Base-by-base conservation (phyloP, 2,113 vertebrate genomes). In the Proterorhinus semilunaris region DNA sequence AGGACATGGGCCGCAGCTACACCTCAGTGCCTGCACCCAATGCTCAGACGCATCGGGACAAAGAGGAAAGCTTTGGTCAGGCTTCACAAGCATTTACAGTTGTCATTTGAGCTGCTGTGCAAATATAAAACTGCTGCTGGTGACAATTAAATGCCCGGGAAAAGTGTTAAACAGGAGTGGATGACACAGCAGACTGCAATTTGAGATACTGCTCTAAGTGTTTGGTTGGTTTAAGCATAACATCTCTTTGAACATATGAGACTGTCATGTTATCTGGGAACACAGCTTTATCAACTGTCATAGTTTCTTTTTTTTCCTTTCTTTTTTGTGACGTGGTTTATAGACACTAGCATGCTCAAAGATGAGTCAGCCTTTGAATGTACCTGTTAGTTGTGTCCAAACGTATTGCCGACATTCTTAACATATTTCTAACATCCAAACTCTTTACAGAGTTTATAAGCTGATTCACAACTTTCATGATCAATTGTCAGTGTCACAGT, bases 1-100 rank as follows among this genome's bases (percentile, higher is more conserved):
- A 53, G 11, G 71, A 66, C 65, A 59, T 48, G 69, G 69, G 50
- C 49, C 36, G 13, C 16, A 11, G 64, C 57, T 65, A 9, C 49
- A 71, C 27, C 46, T 71, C 27, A 51, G 10, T 54, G 45, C 27
- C 17, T 49, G 49, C 27, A 51, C 52, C 54, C 11, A 69, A 69
- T 53, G 53, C 10, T 7, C 6, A 21, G 69, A 10, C 12, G 17
- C n/a, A 44, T 6, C 6, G 15, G 8, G 58, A 49, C 42, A 45
- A 16, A 36, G 21, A 57, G 27, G 7, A 62, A 16, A 16, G 36
- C 36, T 69, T 27, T 50, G 0, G 17, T 10, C 21, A n/a, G 6
- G 66, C 42, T 13, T 36, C 10, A 49, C 10, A 71, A n/a, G n/a
- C 17, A 48, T 55, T 44, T 27, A 4, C 0, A 7, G 58, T 47